A percentile compares a stretch with the other conserved stretches of the same genome.
phyloP scores from a whole-genome alignment of 2,113 vertebrate species.

The Montifringilla adamsi region DNA sequence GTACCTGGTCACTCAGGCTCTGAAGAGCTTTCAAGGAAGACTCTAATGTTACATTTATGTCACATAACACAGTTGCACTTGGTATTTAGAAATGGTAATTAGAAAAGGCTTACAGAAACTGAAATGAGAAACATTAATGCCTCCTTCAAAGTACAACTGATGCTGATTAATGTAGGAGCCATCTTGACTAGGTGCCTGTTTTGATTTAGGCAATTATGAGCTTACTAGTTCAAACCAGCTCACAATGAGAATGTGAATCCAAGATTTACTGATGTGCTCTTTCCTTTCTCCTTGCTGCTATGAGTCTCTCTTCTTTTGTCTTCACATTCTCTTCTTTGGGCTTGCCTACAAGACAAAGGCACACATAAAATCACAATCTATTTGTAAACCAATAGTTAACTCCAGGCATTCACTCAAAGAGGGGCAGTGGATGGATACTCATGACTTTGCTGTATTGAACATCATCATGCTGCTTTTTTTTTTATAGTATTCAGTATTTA shows the following conservation, averaged over 20 bases:
- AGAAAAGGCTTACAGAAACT: background rate
- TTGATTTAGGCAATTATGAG: constrained; percentile 30
- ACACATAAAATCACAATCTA: background rate
- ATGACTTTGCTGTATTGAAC: background rate
- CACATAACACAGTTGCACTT: background rate
- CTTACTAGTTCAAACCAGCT: constrained; percentile 33
- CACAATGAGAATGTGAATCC: background rate
- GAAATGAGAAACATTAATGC: background rate
- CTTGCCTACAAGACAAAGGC: background rate
- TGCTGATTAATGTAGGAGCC: background rate
- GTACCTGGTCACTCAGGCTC: background rate
- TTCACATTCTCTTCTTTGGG: background rate
- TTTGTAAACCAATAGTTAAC: background rate
- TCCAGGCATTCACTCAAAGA: background rate
- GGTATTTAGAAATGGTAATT: background rate
- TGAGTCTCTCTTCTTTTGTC: background rate
- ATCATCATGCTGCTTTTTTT: background rate
- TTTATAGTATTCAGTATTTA: background rate
- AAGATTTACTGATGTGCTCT: background rate
- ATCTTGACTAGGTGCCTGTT: background rate
- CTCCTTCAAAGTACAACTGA: background rate
- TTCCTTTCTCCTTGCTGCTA: background rate
- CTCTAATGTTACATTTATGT: background rate
- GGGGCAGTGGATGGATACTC: background rate
- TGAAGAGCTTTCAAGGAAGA: background rate